Conservation (phyloP, 2,888 invertebrate species). For the Tolmerus cingulatus region DNA sequence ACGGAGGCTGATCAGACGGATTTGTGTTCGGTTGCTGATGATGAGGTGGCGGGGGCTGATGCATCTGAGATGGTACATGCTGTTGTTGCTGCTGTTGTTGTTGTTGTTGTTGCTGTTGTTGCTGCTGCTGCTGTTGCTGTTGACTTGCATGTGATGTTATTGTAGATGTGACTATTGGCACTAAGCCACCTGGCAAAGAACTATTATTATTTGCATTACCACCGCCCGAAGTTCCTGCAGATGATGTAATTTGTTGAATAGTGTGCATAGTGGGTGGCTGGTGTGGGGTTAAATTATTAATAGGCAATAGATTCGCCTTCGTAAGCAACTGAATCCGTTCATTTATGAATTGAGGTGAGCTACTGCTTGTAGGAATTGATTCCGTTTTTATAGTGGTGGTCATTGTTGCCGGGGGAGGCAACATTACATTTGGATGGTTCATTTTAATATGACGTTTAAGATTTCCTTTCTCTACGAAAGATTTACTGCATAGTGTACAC, state of each 20-base stretch:
- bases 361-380: slow-evolving; percentile 27
- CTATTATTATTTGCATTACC: slow-evolving; percentile 57
- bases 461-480: slow-evolving; percentile 83
- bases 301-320: slow-evolving; percentile 45
- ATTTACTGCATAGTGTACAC: slow-evolving; percentile 77
- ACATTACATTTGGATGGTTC: slow-evolving; percentile 68
- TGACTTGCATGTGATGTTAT: slow-evolving; percentile 61
- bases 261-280: slow-evolving; percentile 63
- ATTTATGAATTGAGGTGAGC: slow-evolving; percentile 45
- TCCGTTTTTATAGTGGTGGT: slow-evolving; percentile 60
- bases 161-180: slow-evolving; percentile 61
- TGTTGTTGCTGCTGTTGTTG: slow-evolving; percentile 54
- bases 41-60: slow-evolving; percentile 48
- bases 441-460: slow-evolving; percentile 77
- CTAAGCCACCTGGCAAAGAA: slow-evolving; percentile 54
- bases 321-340: slow-evolving; percentile 46
- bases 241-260: slow-evolving; percentile 62
- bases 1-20: slow-evolving; percentile 53
- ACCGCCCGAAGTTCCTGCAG: slow-evolving; percentile 51
- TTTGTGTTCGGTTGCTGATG: slow-evolving; percentile 37
- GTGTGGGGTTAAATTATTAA: slow-evolving; percentile 57
- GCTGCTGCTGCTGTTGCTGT: slow-evolving; percentile 59
- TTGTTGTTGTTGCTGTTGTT: slow-evolving; percentile 53
- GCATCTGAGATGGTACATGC: slow-evolving; percentile 13
- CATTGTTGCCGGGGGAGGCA: slow-evolving; percentile 62